Conservation (phyloP, 2,797 vertebrate species). For the Pseudopleuronectes americanus region DNA sequence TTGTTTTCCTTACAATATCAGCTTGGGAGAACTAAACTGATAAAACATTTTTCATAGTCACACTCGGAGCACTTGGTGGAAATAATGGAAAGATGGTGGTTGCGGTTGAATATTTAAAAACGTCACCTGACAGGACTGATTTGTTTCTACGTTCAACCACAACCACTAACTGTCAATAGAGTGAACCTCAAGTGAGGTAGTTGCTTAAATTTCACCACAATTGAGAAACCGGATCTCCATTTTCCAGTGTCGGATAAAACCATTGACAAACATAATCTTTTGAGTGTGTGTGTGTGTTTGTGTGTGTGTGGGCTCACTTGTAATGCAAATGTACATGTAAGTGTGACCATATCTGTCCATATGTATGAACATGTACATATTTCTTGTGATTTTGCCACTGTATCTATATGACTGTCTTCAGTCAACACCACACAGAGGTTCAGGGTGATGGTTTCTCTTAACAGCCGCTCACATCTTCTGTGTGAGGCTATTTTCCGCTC, state of each 20-base stretch:
- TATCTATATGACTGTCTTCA: not conserved
- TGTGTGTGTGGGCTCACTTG: no score
- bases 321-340: no score
- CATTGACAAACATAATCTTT: no score
- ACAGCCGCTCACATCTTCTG: slow-evolving; percentile 15
- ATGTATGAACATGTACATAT: no score
- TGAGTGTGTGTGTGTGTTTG: not conserved
- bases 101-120: not conserved
- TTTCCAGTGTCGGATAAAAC: no score
- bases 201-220: no score
- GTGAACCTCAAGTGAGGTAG: not conserved
- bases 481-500: slow-evolving; percentile 73
- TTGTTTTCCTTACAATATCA: no score
- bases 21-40: no score
- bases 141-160: not conserved
- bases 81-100: not conserved
- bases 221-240: no score
- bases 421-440: slow-evolving; percentile 23
- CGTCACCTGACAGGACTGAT: not conserved
- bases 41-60: not conserved
- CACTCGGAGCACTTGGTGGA: not conserved
- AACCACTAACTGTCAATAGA: not conserved
- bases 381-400: not conserved
- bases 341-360: no score
- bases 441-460: not conserved